Evolutionary conservation across 2,113 vertebrate species (phyloP), one percentile per base, ranked within the genome.

Genomic region (Seriola dumerili): DNA sequence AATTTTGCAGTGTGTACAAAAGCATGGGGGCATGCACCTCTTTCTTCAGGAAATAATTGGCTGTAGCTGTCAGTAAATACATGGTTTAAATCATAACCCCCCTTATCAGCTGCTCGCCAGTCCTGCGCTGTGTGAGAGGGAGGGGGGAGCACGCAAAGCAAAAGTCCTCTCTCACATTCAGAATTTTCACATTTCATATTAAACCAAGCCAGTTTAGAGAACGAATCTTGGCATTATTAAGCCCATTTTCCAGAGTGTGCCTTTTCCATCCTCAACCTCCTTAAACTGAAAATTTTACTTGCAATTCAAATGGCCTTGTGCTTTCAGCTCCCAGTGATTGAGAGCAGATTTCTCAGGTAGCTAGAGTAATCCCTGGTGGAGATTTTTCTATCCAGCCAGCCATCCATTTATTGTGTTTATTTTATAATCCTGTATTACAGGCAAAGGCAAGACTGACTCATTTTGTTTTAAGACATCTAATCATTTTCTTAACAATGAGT

Each of bases 61-160:
- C 79, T 85, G 72, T 82, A 82, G 70, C 74, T 85, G 75, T 59
- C 81, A 78, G 83, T 88, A 83, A 86, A 89, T 83, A 85, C 83
- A 84, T 58, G 76, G 80, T 90, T 88, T 84, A 84, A 86, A 90
- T 92, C 81, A 84, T 78, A 89, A 78, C 78, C 46, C 54, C 23
- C 38, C 88, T 92, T 91, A 90, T 91, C 91, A 88, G 87, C 83
- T 23, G 25, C 42, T 63, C 42, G 44, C 84, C 85, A 91, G 87
- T 90, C 80, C 79, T 84, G 72, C 63, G 10, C 76, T 42, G 48
- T 76, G 76, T 68, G 71, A 19, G 68, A n/a, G 62, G 23, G 66
- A 16, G 72, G 54, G 72, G 29, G 32, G 52, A 25, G 36, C 36
- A 6, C 23, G 77, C 25, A 50, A 34, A 82, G 58, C 50, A 55